Evolutionary conservation across 2,888 invertebrate genomes (phyloP).

Genomic region (Syrista parreyssii): DNA sequence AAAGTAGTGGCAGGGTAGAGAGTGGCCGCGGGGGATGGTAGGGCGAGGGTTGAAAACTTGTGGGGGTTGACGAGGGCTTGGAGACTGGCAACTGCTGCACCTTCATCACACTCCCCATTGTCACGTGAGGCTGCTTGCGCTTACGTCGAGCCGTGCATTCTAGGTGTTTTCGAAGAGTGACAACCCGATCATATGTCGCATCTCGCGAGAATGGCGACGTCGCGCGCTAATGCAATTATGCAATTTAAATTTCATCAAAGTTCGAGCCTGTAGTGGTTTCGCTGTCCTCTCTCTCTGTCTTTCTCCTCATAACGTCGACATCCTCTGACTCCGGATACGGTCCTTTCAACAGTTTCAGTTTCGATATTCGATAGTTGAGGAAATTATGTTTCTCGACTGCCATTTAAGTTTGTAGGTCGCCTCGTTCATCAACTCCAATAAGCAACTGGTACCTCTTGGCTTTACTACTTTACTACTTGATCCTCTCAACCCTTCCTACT

Average conservation of each 20-base stretch:
- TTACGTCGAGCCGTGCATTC: conserved; percentile 5
- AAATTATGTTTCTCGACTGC: conserved; percentile 63
- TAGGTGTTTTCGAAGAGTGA: not conserved
- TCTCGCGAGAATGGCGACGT: not conserved
- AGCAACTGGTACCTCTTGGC: conserved; percentile 18
- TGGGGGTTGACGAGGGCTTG: not conserved
- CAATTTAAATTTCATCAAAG: conserved; percentile 48
- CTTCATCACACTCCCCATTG: not conserved
- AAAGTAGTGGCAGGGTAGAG: too few species aligned
- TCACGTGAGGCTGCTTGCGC: not conserved
- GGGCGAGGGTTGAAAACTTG: too few species aligned
- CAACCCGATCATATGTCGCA: not conserved
- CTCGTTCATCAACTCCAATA: conserved; percentile 46
- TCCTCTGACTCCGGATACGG: not conserved
- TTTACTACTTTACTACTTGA: conserved; percentile 11
- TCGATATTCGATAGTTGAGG: conserved; percentile 58
- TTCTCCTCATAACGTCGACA: too few species aligned
- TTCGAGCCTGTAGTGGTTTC: not conserved
- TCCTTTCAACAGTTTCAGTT: conserved; percentile 47
- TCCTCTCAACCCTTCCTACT: conserved; percentile 21
- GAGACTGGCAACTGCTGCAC: not conserved
- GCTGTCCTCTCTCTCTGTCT: too few species aligned
- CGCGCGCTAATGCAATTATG: conserved; percentile 41
- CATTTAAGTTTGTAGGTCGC: conserved; percentile 56
- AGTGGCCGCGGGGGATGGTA: too few species aligned